phyloP scores from a whole-genome alignment of 1,140 invertebrate species.

The Drepana arcuata region DNA sequence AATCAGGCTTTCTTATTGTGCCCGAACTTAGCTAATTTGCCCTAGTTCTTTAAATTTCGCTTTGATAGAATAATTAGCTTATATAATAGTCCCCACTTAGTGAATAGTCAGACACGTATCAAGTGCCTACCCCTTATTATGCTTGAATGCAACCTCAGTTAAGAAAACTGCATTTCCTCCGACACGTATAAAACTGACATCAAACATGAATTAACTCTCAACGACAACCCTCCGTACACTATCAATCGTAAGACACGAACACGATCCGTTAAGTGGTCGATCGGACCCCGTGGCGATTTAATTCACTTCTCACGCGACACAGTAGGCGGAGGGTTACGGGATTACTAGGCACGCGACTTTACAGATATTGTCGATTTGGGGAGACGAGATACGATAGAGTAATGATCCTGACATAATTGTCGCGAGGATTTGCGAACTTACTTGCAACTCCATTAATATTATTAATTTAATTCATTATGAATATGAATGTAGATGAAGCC shows the following conservation, averaged over 20 bases:
- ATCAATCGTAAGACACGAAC: slow-evolving; percentile 52
- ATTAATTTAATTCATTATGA: too few species aligned
- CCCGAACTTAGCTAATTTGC: too few species aligned
- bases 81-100: too few species aligned
- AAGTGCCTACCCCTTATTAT: too few species aligned
- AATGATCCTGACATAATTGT: slow-evolving; percentile 56
- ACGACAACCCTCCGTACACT: slow-evolving; percentile 37
- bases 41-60: too few species aligned
- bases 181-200: slow-evolving; percentile 55
- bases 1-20: too few species aligned
- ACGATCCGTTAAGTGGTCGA: slow-evolving; percentile 48
- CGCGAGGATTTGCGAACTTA: slow-evolving; percentile 34
- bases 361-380: slow-evolving; percentile 65
- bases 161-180: slow-evolving; percentile 49
- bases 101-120: too few species aligned
- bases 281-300: slow-evolving; percentile 50
- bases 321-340: slow-evolving; percentile 40
- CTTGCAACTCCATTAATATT: too few species aligned
- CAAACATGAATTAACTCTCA: slow-evolving; percentile 65
- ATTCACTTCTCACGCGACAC: slow-evolving; percentile 61
- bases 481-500: too few species aligned
- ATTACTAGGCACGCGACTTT: slow-evolving; percentile 56
- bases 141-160: too few species aligned
- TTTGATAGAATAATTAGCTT: too few species aligned
- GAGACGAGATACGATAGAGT: slow-evolving; percentile 39